Evolutionary conservation across 2,797 vertebrate genomes (phyloP).

Genomic region (Pteropus rufus): DNA sequence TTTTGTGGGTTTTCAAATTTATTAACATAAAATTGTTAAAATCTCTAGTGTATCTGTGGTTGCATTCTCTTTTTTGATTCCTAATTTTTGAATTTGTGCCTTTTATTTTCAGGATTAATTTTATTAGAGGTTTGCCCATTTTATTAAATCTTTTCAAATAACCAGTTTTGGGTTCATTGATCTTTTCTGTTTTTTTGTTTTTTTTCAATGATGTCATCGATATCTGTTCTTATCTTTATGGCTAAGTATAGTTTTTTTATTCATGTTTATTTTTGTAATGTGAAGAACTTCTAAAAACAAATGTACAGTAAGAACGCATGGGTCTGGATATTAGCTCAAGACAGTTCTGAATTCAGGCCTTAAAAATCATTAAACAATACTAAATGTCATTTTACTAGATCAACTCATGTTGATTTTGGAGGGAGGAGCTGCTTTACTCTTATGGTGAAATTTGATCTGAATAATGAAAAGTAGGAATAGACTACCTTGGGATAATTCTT

Average conservation of each 20-base stretch:
- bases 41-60: not conserved
- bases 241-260: not conserved
- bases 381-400: slow-evolving; percentile 8
- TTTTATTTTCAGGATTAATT: not conserved
- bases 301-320: not conserved
- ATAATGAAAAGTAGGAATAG: not conserved
- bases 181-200: not conserved
- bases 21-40: slow-evolving; percentile 12
- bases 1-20: slow-evolving; percentile 24
- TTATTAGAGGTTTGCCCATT: not conserved
- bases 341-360: slow-evolving; percentile 18
- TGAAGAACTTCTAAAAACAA: slow-evolving; percentile 33
- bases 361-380: not conserved
- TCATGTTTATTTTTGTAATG: not conserved
- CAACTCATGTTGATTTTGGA: slow-evolving; percentile 27
- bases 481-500: slow-evolving; percentile 11
- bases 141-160: slow-evolving; percentile 36
- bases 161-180: not conserved
- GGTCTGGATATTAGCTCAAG: not conserved
- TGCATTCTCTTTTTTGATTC: not conserved
- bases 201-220: not conserved
- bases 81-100: not conserved
- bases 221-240: not conserved
- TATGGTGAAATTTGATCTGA: not conserved
- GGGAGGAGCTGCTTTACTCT: not conserved